Conservation (phyloP, 2,888 invertebrate genomes). For the Hedya salicella region DNA sequence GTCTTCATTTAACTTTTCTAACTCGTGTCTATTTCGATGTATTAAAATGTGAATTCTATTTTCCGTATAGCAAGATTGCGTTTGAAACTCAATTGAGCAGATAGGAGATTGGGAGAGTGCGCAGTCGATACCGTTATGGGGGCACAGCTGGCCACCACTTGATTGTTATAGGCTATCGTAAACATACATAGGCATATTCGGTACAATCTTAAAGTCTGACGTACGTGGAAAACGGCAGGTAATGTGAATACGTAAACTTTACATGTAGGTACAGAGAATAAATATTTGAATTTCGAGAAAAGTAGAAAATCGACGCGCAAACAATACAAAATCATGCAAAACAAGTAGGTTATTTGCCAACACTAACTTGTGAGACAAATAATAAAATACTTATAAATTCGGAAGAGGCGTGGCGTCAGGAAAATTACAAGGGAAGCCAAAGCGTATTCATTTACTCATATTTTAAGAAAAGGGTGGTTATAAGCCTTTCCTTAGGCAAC, state of each 20-base stretch:
- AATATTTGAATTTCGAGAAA: too few species aligned
- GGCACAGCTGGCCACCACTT: constrained; percentile 34
- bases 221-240: background rate
- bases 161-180: constrained; percentile 32
- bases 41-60: constrained; percentile 2
- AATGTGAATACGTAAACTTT: background rate
- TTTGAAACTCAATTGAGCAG: background rate
- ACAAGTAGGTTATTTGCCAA: too few species aligned
- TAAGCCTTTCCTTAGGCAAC: too few species aligned
- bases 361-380: too few species aligned
- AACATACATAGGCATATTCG: constrained; percentile 24
- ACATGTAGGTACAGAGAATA: too few species aligned
- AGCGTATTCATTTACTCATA: too few species aligned
- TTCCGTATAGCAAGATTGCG: background rate
- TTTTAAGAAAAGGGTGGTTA: too few species aligned
- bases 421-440: too few species aligned
- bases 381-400: too few species aligned
- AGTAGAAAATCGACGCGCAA: too few species aligned
- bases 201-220: constrained; percentile 27
- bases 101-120: constrained; percentile 1
- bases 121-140: constrained; percentile 29
- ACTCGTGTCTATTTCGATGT: background rate
- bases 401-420: too few species aligned
- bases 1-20: constrained; percentile 40
- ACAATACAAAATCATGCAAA: too few species aligned